Base-by-base conservation (phyloP, 2,797 vertebrate species). In the Darevskia mixta region DNA sequence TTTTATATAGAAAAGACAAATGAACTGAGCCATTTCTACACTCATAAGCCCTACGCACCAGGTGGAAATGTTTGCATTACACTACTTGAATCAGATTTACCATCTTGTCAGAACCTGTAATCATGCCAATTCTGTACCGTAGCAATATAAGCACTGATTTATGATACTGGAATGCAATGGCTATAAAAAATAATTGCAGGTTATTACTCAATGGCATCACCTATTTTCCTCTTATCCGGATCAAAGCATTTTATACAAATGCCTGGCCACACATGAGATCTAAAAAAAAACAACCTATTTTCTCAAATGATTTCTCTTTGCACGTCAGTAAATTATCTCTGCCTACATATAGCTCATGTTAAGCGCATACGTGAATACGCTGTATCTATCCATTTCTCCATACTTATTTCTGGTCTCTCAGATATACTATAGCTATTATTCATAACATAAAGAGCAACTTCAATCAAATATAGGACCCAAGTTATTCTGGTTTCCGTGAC, bases 151-250 rank as follows among this genome's bases (percentile, higher is more conserved):
- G 67, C 17, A 49, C 43, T 86, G 61, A 67, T 71, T 71, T 86
- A 79, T 79, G 43, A 69, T 43, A 71, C 23, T 27, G 43, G 64
- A 79, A 71, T 71, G 64, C 64, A 86, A 79, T 10, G 43, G 76
- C 45, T 32, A 86, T 79, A 86, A 86, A 55, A 85, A 86, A 86
- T 86, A 79, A 86, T 86, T 69, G 32, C 15, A 79, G 64, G 23
- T 69, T 69, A 71, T 77, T 85, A 64, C 58, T 76, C 77, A 64
- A 77, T 29, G 10, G 41, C 18, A 71, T 43, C 66, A 71, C 66
- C 32, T 79, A 35, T 71, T 79, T 43, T 18, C 69, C 20, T 69
- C 85, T 86, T 86, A 79, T 86, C 41, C 79, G 23, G 76, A 86
- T 79, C 64, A 79, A 79, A 86, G 11, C 18, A 69, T 86, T 79